Conservation (phyloP, 2,113 vertebrate genomes). For the Rafetus swinhoei region DNA sequence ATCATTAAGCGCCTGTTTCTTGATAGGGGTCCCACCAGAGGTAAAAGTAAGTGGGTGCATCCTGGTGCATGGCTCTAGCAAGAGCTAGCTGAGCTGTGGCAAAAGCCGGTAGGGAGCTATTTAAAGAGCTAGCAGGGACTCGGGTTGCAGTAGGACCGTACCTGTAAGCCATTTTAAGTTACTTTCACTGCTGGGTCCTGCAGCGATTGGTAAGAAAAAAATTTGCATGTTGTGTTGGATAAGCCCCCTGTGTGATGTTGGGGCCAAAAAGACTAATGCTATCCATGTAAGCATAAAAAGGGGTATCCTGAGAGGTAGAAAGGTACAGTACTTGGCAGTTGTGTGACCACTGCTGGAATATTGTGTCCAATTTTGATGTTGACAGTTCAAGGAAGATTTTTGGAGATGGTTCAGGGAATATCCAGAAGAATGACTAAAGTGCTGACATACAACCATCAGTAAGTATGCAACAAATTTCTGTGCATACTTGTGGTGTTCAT, state of each 20-base stretch:
- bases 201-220: not conserved
- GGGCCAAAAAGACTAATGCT: not conserved
- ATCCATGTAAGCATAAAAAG: not conserved
- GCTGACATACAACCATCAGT: rapidly evolving
- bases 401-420: not conserved
- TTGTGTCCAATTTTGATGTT: not conserved
- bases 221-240: not conserved
- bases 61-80: too few species aligned
- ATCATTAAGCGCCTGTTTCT: not conserved
- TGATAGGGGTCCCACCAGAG: too few species aligned
- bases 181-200: too few species aligned
- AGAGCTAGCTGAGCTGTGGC: too few species aligned
- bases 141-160: too few species aligned
- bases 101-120: too few species aligned
- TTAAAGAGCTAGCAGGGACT: too few species aligned
- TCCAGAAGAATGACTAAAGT: not conserved
- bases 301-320: not conserved
- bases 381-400: not conserved
- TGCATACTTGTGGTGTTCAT: rapidly evolving
- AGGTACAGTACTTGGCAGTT: not conserved
- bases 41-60: too few species aligned
- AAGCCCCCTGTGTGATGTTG: not conserved
- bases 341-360: not conserved
- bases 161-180: too few species aligned
- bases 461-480: not conserved